A percentile compares a stretch with the other conserved stretches of the same genome.
phyloP scores from a whole-genome alignment of 2,113 vertebrate genomes.

The Platichthys stellatus region DNA sequence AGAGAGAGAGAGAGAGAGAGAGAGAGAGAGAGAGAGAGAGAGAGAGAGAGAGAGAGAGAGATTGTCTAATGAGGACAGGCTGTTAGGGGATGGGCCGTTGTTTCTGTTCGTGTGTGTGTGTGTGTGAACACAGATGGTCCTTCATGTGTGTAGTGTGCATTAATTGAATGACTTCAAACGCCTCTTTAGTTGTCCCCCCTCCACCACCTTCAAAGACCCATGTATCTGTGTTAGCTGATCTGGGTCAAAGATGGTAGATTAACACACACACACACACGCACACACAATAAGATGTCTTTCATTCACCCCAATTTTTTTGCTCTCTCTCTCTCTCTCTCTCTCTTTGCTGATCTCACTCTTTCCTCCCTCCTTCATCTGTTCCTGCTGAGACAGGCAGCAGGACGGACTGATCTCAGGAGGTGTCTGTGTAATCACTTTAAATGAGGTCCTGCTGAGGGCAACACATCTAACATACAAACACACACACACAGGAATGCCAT shows the following conservation, averaged over 20 bases:
- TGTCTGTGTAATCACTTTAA: conserved; percentile 37
- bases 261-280: conserved; percentile 11
- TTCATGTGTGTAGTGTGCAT: conserved; percentile 74
- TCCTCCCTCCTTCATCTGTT: conserved; percentile 59
- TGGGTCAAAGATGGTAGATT: conserved; percentile 70
- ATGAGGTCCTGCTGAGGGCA: conserved; percentile 46
- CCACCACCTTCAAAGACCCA: conserved; percentile 68
- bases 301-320: conserved; percentile 19
- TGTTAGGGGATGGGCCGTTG: conserved; percentile 71
- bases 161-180: conserved; percentile 79
- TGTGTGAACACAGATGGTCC: conserved; percentile 70
- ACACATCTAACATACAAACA: conserved; percentile 12
- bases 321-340: conserved; percentile 1
- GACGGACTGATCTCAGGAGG: conserved; percentile 10
- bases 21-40: conserved; percentile 39
- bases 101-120: conserved; percentile 35
- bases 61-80: conserved; percentile 78
- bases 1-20: conserved; percentile 52
- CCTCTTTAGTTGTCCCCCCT: conserved; percentile 51
- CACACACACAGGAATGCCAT: conserved; percentile 30
- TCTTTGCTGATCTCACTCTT: conserved; percentile 51
- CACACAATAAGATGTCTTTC: conserved; percentile 1
- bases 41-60: conserved; percentile 53
- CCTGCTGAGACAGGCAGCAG: too few species aligned
- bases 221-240: conserved; percentile 65